Evolutionary conservation across 2,113 vertebrate genomes (phyloP), one percentile per base, ranked within the genome.

Genomic region (Macaca mulatta): DNA sequence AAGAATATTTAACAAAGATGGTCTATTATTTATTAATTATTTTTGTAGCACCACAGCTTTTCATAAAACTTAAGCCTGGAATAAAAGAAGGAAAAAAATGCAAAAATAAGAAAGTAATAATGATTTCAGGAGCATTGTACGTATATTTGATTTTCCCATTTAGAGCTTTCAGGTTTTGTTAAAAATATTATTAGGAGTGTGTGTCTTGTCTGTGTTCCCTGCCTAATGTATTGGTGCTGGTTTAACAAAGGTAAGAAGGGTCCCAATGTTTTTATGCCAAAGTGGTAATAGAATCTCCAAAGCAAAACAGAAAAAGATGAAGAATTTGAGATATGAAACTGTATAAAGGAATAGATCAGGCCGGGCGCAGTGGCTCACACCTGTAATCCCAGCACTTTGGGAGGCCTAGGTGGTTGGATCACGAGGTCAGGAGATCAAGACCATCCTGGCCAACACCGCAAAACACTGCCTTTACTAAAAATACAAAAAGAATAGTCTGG

Each of bases 141-240:
- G 1, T 70, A 38, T 70, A 48, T 75, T n/a, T 78, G 8, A 70
- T 43, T 50, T 93, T 55, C 8, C 5, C 48, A 23, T 48, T 57
- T 48, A 61, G 20, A 57, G 7, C 20, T 80, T 55, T 79, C 48
- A 80, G 2, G 6, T 7, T 43, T 89, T 61, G 8, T 48, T 64
- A 83, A 69, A 45, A 92, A 45, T 64, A 32, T 48, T 75, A 27
- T 12, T 16, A 55, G 5, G 4, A 23, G 1, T 43, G 3, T 72
- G 35, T 74, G 9, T 74, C 6, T 43, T 88, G 1, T 75, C 59
- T 70, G 4, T 86, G 59, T 94, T 20, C 8, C 10, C 17, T 87
- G 23, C 2, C 1, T 40, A n/a, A 3, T 27, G 9, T 40, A 10
- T 22, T 61, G 4, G 2, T 80, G 2, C 6, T 69, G 27, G 38